These are phyloP conservation scores for Corythucha ciliata DNA, from an alignment of 2,888 invertebrate species.

Conservation along the genomic window DNA sequence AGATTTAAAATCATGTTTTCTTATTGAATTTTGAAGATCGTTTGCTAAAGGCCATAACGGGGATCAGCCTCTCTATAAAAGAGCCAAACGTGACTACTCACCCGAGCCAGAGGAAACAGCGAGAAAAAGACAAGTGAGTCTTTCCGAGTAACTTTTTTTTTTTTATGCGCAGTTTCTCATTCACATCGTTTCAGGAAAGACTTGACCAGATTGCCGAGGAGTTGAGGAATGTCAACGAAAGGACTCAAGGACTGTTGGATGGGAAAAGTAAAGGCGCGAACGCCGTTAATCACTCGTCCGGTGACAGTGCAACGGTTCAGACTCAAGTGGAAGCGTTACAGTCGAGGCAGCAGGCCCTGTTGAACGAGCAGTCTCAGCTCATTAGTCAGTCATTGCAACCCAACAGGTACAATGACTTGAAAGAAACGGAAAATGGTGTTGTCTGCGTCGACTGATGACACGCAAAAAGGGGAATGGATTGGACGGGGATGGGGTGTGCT, in stretches of 20 bases:
- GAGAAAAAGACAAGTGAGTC: slow-evolving; percentile 26
- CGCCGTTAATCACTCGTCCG: slow-evolving; percentile 40
- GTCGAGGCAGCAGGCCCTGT: slow-evolving; percentile 41
- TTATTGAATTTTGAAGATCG: slow-evolving; percentile 22
- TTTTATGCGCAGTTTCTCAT: neutral
- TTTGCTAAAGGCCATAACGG: slow-evolving; percentile 26
- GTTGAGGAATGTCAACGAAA: slow-evolving; percentile 40
- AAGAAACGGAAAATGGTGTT: neutral
- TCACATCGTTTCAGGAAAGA: slow-evolving; percentile 40
- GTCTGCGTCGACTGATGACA: neutral
- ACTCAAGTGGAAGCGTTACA: slow-evolving; percentile 41
- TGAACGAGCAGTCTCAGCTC: slow-evolving; percentile 44
- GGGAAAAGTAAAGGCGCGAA: slow-evolving; percentile 40
- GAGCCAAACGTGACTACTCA: slow-evolving; percentile 21
- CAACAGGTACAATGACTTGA: slow-evolving; percentile 27
- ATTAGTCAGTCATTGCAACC: slow-evolving; percentile 28
- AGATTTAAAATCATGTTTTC: neutral
- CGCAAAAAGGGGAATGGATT: neutral
- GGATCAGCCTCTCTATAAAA: slow-evolving; percentile 26
- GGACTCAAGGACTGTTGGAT: slow-evolving; percentile 43
- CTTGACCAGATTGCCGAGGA: slow-evolving; percentile 44
- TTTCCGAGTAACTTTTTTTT: neutral
- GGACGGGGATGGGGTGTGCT: neutral
- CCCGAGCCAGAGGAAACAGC: slow-evolving; percentile 25
- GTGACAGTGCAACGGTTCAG: slow-evolving; percentile 38